phyloP scores from a whole-genome alignment of 2,797 vertebrate species.

The Helarctos malayanus region DNA sequence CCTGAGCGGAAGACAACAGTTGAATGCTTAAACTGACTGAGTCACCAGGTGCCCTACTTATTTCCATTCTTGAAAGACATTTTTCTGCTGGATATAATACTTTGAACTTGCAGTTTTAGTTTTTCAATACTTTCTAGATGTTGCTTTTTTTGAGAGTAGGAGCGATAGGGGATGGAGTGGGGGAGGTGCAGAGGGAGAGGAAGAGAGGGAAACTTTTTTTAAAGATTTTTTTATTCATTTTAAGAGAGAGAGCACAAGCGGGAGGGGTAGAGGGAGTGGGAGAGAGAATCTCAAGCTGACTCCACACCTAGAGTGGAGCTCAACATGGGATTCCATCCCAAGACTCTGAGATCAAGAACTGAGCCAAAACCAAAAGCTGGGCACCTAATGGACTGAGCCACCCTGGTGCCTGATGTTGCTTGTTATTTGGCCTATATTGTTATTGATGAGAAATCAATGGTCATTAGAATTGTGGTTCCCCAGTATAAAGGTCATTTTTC shows the following conservation, averaged over 20 bases:
- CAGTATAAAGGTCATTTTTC: neutral
- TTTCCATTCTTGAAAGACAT: neutral
- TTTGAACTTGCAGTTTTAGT: neutral
- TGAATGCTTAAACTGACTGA: no score
- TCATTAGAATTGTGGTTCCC: neutral
- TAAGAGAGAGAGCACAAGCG: neutral
- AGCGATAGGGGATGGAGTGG: neutral
- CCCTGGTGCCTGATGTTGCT: no score
- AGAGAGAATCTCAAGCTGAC: neutral
- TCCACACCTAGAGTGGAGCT: neutral
- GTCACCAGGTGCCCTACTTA: neutral
- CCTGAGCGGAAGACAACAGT: no score
- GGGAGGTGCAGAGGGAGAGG: neutral
- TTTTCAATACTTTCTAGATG: neutral
- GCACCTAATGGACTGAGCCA: no score
- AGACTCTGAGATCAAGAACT: neutral
- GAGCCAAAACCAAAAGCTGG: neutral
- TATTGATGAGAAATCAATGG: neutral
- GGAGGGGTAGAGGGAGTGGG: neutral
- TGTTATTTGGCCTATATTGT: neutral
- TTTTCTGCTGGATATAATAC: neutral
- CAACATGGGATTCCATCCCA: neutral
- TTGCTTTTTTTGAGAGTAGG: neutral
- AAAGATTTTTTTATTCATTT: neutral
- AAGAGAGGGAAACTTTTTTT: neutral